These are phyloP conservation scores for Drosophila insularis DNA, from an alignment of 1,140 invertebrate species.

Conservation along the genomic window DNA sequence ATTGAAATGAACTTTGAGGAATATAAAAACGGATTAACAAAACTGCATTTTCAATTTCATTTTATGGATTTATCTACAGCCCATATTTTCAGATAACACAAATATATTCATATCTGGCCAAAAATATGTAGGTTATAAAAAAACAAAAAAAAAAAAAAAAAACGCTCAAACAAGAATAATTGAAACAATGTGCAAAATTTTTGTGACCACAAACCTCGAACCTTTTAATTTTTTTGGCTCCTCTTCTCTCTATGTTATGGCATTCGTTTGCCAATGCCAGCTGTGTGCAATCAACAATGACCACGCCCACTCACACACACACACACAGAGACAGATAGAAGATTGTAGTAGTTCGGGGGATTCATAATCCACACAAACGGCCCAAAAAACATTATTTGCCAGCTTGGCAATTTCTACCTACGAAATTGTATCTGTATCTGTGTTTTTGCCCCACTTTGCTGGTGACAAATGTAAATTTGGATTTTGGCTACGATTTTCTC, in stretches of 20 bases:
- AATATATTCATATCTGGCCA: too few species aligned
- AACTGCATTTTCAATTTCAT: too few species aligned
- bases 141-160: not conserved
- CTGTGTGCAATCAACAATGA: constrained; percentile 15
- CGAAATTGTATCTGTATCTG: not conserved
- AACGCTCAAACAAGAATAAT: not conserved
- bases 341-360: not conserved
- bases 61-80: too few species aligned
- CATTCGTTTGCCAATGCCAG: not conserved
- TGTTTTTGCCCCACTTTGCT: constrained; percentile 12
- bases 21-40: too few species aligned
- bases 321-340: not conserved
- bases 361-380: constrained; percentile 13
- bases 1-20: too few species aligned
- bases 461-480: constrained; percentile 19
- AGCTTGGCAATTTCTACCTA: not conserved
- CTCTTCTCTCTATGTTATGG: too few species aligned
- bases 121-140: not conserved
- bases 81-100: too few species aligned
- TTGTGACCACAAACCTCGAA: constrained; percentile 1
- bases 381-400: constrained; percentile 1
- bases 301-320: constrained; percentile 1
- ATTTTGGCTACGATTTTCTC: constrained; percentile 11
- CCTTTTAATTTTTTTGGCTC: not conserved
- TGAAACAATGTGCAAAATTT: not conserved